phyloP scores from a whole-genome alignment of 2,888 invertebrate species.

The Brachyptera putata region DNA sequence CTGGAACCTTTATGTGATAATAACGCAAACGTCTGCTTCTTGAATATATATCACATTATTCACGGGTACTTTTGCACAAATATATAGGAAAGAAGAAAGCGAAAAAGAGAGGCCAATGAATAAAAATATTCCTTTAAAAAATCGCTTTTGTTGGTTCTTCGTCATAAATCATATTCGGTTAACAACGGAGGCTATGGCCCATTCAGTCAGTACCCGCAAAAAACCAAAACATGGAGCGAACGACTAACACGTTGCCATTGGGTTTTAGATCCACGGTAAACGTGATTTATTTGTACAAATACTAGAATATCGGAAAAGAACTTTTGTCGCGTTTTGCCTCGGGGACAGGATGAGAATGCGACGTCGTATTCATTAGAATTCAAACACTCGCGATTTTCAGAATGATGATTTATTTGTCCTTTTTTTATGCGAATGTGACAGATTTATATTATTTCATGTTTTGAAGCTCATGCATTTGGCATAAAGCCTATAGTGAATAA shows the following conservation, averaged over 20 bases:
- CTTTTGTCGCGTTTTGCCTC: constrained; percentile 4
- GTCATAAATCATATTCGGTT: constrained; percentile 15
- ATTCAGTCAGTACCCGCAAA: neutral
- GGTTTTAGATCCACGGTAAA: neutral
- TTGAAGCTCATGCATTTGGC: too few relatives aligned
- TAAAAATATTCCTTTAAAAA: constrained; percentile 17
- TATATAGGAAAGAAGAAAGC: neutral
- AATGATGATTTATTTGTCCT: constrained; percentile 10
- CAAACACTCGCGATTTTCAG: constrained; percentile 7
- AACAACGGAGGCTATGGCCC: constrained; percentile 7
- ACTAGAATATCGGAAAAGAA: constrained; percentile 5
- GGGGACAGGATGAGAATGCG: neutral
- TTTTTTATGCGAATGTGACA: constrained; percentile 1
- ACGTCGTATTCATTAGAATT: neutral
- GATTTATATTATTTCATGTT: neutral
- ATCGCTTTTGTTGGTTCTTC: neutral
- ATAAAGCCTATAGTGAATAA: neutral
- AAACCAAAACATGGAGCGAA: constrained; percentile 5
- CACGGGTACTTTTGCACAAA: constrained; percentile 16
- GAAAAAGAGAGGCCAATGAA: constrained; percentile 17
- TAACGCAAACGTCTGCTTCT: constrained; percentile 21
- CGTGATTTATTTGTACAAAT: constrained; percentile 6
- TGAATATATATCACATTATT: constrained; percentile 22
- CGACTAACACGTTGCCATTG: neutral
- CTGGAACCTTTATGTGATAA: constrained; percentile 16